Base-by-base conservation (phyloP, 1,140 invertebrate species). In the Cotesia chilonis region DNA sequence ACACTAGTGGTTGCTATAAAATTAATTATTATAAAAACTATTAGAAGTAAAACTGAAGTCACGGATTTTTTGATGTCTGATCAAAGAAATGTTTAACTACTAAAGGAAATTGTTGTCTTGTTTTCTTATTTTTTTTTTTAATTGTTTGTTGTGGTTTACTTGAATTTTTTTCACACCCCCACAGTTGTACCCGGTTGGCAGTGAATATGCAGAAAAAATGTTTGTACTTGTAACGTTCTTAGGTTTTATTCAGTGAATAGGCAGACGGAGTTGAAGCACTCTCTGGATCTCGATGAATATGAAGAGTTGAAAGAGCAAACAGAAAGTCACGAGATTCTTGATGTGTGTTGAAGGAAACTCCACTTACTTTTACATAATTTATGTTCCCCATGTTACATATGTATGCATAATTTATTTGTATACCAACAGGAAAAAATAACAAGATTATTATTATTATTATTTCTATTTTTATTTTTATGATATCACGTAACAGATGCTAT, bases 231-330 rank as follows among this genome's bases (percentile, higher is more conserved):
- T 14, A n/a, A 55, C 52, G n/a, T 55, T 55, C 52, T 55, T 12
- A 55, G 52, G 9, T 55, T 55, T 55, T 55, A 55, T 55, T 55
- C 52, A 14, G 14, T 55, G 52, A 55, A 55, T 5, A 17, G 4
- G 3, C 41, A 14, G 4, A n/a, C 52, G 14, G 12, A 55, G 52
- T 55, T 55, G 7, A 55, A 17, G 52, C 52, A 12, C 52, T 55
- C 52, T 41, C 41, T 41, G 10, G 41, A 41, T 9, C 41, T 55
- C 52, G 52, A 55, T 55, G 52, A 55, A 55, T 55, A 55, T 55
- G 52, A 55, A 55, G 52, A 55, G 52, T 55, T 55, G 52, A 55
- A 55, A 55, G 52, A 55, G 52, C 14, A 55, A 55, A 55, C 52
- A 55, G 52, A 55, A 55, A 55, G 12, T 55, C 52, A 55, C 52